These are phyloP conservation scores for Microplitis deprimator DNA, from an alignment of 2,888 invertebrate genomes.

Conservation along the genomic window DNA sequence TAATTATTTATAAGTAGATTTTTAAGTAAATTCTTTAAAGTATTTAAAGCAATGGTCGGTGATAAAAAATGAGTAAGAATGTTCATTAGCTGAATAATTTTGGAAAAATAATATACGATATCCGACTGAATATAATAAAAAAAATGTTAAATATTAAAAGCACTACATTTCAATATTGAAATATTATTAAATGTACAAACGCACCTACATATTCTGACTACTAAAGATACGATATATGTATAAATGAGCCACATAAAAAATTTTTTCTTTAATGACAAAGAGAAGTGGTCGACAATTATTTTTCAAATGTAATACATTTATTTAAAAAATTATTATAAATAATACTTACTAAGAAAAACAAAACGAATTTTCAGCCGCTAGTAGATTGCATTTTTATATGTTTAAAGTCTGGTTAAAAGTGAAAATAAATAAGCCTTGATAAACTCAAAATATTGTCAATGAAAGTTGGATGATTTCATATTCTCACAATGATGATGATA, in stretches of 20 bases:
- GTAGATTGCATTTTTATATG: conserved; percentile 52
- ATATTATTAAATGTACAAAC: conserved; percentile 28
- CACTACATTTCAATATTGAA: conserved; percentile 7
- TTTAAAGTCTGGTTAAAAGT: conserved; percentile 34
- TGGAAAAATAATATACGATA: neutral
- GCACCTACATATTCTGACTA: conserved; percentile 44
- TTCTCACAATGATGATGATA: conserved; percentile 48
- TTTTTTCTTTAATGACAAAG: neutral
- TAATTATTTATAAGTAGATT: neutral
- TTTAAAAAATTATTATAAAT: neutral
- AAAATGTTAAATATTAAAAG: conserved; percentile 18
- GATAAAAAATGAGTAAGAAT: neutral
- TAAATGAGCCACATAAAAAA: conserved; percentile 51
- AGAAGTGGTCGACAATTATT: neutral
- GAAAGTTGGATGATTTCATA: conserved; percentile 62
- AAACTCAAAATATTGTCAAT: conserved; percentile 68
- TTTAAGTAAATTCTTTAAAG: neutral
- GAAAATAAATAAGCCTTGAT: conserved; percentile 48
- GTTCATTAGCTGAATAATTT: neutral
- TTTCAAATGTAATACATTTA: conserved; percentile 10
- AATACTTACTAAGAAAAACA: conserved; percentile 5
- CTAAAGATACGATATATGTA: conserved; percentile 47
- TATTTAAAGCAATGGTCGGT: neutral
- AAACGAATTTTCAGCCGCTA: conserved; percentile 51
- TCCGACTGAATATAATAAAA: neutral